A percentile compares a stretch with the other conserved stretches of the same genome.
Conservation (phyloP, 1,140 invertebrate species). For the Bacillus rossius region DNA sequence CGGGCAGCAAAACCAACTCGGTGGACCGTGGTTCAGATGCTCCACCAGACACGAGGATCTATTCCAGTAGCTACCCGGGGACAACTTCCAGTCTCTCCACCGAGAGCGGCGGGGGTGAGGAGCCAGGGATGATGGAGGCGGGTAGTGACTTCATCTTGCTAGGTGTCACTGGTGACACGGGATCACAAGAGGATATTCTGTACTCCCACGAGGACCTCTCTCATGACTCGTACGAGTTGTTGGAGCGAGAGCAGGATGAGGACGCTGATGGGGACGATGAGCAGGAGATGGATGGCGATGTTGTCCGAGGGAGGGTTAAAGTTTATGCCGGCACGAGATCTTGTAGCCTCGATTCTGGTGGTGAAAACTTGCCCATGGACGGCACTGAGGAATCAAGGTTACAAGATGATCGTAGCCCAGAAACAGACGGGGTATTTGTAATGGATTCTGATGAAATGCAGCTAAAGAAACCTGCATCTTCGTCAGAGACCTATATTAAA, state of each 20-base stretch:
- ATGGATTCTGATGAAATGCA: no score
- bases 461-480: no score
- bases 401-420: no score
- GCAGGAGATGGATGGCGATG: slow-evolving; percentile 8
- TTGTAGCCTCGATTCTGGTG: slow-evolving; percentile 8
- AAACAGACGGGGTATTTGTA: no score
- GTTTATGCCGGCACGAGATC: slow-evolving; percentile 6
- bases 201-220: slow-evolving; percentile 78
- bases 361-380: background rate
- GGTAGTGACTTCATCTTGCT: slow-evolving; percentile 22
- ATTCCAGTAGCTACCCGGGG: slow-evolving; percentile 79
- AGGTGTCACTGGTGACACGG: slow-evolving; percentile 17
- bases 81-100: slow-evolving; percentile 56
- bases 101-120: slow-evolving; percentile 52
- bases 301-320: background rate
- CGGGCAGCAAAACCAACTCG: slow-evolving; percentile 28
- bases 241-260: slow-evolving; percentile 48
- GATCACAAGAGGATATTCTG: slow-evolving; percentile 35
- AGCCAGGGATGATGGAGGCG: slow-evolving; percentile 45
- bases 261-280: slow-evolving; percentile 12
- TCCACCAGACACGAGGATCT: slow-evolving; percentile 56
- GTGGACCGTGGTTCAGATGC: slow-evolving; percentile 24
- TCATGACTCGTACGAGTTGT: slow-evolving; percentile 81
- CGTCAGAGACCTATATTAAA: no score
- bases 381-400: background rate